Conservation (phyloP, 2,888 invertebrate genomes). For the Eilema sororculum region DNA sequence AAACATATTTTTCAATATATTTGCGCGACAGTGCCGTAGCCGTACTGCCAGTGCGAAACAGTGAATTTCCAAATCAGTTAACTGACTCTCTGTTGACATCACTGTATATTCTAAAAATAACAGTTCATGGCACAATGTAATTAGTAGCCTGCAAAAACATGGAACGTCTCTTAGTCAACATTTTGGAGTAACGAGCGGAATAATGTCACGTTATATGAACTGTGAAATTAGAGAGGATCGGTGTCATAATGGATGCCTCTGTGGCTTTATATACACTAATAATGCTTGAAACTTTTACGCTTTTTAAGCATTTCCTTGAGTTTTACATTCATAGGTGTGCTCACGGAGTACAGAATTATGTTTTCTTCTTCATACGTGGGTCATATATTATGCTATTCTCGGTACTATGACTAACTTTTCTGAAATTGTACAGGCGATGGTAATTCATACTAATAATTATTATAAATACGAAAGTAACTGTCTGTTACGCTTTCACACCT, state of each 20-base stretch:
- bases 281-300: neutral
- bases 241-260: conserved; percentile 9
- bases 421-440: no score
- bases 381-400: no score
- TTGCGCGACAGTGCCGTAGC: neutral
- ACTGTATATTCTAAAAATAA: neutral
- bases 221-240: conserved; percentile 12
- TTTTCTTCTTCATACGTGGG: no score
- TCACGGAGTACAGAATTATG: no score
- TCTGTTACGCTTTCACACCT: no score
- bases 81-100: neutral
- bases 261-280: neutral
- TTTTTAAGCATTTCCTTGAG: neutral
- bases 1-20: neutral
- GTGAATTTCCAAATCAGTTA: neutral
- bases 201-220: conserved; percentile 8
- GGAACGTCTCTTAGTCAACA: conserved; percentile 23
- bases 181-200: conserved; percentile 18
- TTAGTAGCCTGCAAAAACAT: conserved; percentile 30
- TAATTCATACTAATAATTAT: no score
- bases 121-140: conserved; percentile 34
- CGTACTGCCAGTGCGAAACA: neutral
- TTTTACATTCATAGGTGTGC: no score
- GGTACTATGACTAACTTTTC: no score
- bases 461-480: no score